Base-by-base conservation (phyloP, 2,888 invertebrate species). In the Halocaridina rubra region DNA sequence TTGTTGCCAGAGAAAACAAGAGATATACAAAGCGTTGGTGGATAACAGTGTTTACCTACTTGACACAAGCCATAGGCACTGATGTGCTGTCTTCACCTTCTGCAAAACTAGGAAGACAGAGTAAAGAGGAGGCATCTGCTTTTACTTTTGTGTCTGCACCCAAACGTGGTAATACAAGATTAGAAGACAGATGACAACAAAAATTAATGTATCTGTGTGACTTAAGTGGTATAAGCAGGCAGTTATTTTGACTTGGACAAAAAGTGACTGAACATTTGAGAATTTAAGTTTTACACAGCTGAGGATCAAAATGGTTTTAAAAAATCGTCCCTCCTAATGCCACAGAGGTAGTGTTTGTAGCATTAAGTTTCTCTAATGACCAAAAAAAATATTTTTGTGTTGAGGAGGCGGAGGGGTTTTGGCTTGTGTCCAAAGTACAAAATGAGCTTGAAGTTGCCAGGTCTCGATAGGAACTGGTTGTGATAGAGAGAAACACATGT, bases 401-500 rank as follows among this genome's bases (percentile, higher is more conserved):
- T 82, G 53, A n/a, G n/a, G n/a, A n/a, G n/a, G n/a, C n/a, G n/a
- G n/a, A n/a, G n/a, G n/a, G 77, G 71, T 77, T 76, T 82, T 82
- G 77, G 82, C 76, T 75, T 82, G 75, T 53, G 78, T 84, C 79
- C 79, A 79, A 84, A 84, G 79, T 84, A 79, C 84, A 84, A 79
- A 64, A 84, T 84, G 79, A 84, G 84, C 78, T 84, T 84, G 84
- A 84, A 78, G 84, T 79, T 84, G 64, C 78, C 84, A 74, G 79
- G 74, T 79, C 79, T 78, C 74, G 74, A 84, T 74, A 84, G 33
- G 84, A 78, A 84, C 84, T 79, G 84, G 84, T 84, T 84, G 84
- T 84, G 84, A 84, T 84, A 84, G 72, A 72, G 84, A 79, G 78
- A 84, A 78, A 84, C 84, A 84, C 84, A 84, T 79, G 84, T 84